These are phyloP conservation scores for Epistrophella euchroma DNA, from an alignment of 2,888 invertebrate species.

Conservation along the genomic window DNA sequence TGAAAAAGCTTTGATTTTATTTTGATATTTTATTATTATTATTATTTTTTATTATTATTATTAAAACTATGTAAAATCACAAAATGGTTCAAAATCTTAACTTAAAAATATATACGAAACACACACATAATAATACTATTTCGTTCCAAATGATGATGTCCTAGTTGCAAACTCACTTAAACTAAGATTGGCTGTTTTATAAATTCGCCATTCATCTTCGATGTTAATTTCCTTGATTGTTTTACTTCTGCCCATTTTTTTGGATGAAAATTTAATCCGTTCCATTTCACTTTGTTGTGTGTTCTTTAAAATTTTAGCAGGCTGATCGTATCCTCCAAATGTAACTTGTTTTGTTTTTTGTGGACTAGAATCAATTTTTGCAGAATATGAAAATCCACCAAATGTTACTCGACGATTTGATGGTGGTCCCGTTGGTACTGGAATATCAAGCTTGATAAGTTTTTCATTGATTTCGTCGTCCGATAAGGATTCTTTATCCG, in stretches of 20 bases:
- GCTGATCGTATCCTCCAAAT: background rate
- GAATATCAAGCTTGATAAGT: slow-evolving; percentile 7
- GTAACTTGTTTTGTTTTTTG: background rate
- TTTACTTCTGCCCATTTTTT: slow-evolving; percentile 8
- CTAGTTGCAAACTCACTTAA: background rate
- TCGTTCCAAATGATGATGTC: background rate
- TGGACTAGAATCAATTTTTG: background rate
- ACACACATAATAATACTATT: background rate
- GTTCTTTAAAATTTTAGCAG: background rate
- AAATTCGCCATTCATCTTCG: slow-evolving; percentile 1
- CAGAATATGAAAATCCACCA: background rate
- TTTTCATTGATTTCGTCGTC: slow-evolving; percentile 13
- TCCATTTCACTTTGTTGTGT: background rate
- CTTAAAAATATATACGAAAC: background rate
- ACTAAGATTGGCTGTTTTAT: background rate
- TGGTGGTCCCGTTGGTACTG: background rate
- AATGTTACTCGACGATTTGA: slow-evolving; percentile 1
- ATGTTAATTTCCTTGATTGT: background rate
- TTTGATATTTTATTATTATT: background rate
- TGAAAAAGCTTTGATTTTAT: no score
- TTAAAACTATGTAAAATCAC: background rate
- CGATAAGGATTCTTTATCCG: background rate
- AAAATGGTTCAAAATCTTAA: slow-evolving; percentile 13
- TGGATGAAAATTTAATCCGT: background rate
- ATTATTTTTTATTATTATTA: background rate